A percentile compares a stretch with the other conserved stretches of the same genome.
Conservation (phyloP, 92 coral and sea anemone genomes). For the Epizoanthus fatuus region DNA sequence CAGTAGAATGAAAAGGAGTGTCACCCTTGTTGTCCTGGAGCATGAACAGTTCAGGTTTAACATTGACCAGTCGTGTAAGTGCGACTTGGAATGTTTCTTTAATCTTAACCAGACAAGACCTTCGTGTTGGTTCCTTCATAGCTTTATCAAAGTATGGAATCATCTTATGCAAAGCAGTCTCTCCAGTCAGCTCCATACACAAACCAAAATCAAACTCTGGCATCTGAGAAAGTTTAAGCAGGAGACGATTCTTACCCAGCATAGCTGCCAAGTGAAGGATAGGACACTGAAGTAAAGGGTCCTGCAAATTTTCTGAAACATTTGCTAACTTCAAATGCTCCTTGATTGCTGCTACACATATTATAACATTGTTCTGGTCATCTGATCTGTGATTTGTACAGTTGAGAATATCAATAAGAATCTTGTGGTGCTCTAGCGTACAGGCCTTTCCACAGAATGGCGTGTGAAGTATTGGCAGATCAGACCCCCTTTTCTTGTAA, state of each 20-base stretch:
- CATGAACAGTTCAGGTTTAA: constrained; percentile 25
- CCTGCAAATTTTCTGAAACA: constrained; percentile 3
- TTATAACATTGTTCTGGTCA: constrained; percentile 11
- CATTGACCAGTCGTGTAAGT: constrained; percentile 25
- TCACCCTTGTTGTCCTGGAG: constrained; percentile 29
- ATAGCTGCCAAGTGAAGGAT: constrained; percentile 35
- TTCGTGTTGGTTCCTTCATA: constrained; percentile 35
- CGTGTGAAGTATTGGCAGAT: constrained; percentile 28
- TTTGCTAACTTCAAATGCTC: constrained; percentile 16
- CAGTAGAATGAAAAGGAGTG: constrained; percentile 37
- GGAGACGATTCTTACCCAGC: constrained; percentile 29
- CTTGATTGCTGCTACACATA: constrained; percentile 10
- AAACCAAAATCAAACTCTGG: constrained; percentile 38
- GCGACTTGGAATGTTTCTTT: constrained; percentile 38
- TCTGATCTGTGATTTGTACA: constrained; percentile 48
- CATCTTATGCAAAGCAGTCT: constrained; percentile 31
- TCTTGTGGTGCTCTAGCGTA: constrained; percentile 23
- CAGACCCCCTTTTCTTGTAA: constrained; percentile 25
- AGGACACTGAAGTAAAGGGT: constrained; percentile 24
- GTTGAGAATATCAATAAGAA: constrained; percentile 26
- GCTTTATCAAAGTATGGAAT: constrained; percentile 38
- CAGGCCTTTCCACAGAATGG: constrained; percentile 51
- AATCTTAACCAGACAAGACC: constrained; percentile 40
- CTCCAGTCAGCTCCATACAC: constrained; percentile 37
- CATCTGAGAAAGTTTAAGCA: constrained; percentile 36